Conservation (phyloP, 2,113 vertebrate genomes). For the Vulpes lagopus region DNA sequence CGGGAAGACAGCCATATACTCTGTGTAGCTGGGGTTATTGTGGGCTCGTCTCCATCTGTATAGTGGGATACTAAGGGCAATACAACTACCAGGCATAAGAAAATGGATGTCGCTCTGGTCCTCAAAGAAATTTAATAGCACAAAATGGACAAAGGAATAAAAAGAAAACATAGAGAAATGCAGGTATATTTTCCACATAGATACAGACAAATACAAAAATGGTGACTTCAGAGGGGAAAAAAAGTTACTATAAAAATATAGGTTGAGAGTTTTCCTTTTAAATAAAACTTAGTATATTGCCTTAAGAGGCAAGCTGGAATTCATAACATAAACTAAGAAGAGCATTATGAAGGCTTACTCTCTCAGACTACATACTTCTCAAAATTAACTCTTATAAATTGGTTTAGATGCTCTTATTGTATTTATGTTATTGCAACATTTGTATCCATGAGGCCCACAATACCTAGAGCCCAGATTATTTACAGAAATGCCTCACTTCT, state of each 20-base stretch:
- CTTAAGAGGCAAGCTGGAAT: not conserved
- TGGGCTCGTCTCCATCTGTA: not conserved
- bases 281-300: not conserved
- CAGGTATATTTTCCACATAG: not conserved
- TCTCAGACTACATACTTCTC: not conserved
- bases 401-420: not conserved
- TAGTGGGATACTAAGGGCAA: constrained; percentile 18
- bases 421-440: not conserved
- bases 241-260: not conserved
- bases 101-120: not conserved
- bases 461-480: not conserved
- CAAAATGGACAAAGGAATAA: not conserved
- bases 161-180: not conserved
- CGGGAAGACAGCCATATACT: constrained; percentile 9
- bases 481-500: not conserved
- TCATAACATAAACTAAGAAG: constrained; percentile 18
- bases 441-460: not conserved
- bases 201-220: not conserved
- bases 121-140: not conserved
- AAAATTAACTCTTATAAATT: constrained; percentile 15
- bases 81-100: not conserved
- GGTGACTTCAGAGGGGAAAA: not conserved
- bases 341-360: not conserved
- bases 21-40: not conserved
- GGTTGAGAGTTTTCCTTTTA: not conserved